These are phyloP conservation scores for Sitta carolinensis DNA, from an alignment of 2,797 vertebrate species.

Conservation along the genomic window DNA sequence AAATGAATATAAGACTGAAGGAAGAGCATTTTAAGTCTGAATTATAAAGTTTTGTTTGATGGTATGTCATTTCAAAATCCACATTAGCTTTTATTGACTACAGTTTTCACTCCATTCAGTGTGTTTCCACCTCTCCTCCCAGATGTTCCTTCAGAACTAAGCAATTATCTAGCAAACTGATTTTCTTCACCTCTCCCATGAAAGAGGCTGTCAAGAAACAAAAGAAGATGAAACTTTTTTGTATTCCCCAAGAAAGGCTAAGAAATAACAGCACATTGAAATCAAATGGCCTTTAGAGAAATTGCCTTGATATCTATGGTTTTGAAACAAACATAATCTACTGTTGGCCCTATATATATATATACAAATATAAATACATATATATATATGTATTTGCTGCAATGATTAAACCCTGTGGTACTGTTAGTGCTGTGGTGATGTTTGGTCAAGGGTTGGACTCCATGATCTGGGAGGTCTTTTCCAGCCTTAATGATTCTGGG, in stretches of 20 bases:
- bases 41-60: background rate
- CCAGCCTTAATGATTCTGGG: background rate
- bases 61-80: background rate
- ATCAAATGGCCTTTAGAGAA: background rate
- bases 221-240: background rate
- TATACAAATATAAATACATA: too few relatives aligned
- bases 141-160: background rate
- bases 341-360: background rate
- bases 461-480: background rate
- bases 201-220: background rate
- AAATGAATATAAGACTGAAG: background rate
- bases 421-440: fast-evolving
- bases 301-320: background rate
- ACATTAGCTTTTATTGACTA: background rate
- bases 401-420: background rate
- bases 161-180: background rate
- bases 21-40: background rate
- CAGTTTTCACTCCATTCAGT: background rate
- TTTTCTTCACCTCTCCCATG: background rate
- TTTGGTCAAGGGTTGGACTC: background rate
- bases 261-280: background rate
- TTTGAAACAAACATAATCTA: background rate
- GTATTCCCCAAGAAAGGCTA: background rate
- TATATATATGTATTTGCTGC: background rate
- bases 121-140: background rate